Evolutionary conservation across 2,888 invertebrate species (phyloP).

Genomic region (Stegophylla sp.): DNA sequence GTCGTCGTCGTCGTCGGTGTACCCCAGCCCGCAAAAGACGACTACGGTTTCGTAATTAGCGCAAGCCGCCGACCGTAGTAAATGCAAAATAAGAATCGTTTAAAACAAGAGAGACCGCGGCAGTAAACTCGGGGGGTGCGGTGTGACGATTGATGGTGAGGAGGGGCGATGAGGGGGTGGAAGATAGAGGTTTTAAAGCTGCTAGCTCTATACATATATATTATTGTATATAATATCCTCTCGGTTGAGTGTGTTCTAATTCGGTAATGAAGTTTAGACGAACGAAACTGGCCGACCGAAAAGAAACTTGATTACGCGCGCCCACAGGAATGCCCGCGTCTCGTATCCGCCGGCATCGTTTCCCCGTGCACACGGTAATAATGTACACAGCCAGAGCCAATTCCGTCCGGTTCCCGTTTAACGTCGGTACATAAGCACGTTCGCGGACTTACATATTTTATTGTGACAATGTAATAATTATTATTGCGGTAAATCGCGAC

Average conservation of each 20-base stretch:
- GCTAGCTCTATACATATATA: neutral
- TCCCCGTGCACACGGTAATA: neutral
- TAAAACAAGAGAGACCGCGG: slow-evolving; percentile 29
- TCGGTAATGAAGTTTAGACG: slow-evolving; percentile 47
- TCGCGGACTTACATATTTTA: too few relatives aligned
- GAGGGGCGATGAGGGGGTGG: too few relatives aligned
- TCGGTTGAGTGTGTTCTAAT: slow-evolving; percentile 38
- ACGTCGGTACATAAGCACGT: too few relatives aligned
- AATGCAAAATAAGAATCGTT: slow-evolving; percentile 43
- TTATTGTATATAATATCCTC: slow-evolving; percentile 22
- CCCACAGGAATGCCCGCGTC: slow-evolving; percentile 4
- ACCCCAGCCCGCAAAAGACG: neutral
- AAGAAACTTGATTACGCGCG: slow-evolving; percentile 49
- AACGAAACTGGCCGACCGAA: slow-evolving; percentile 44
- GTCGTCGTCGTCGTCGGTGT: neutral
- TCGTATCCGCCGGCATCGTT: slow-evolving; percentile 7
- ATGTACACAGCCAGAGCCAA: neutral
- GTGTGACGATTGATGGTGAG: neutral
- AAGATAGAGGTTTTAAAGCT: slow-evolving; percentile 23
- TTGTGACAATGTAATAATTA: too few relatives aligned
- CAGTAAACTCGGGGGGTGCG: too few relatives aligned
- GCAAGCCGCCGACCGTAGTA: slow-evolving; percentile 13
- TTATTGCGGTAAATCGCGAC: too few relatives aligned
- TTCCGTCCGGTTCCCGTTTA: neutral
- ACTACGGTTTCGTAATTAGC: slow-evolving; percentile 37